Conservation (phyloP, 2,888 invertebrate genomes). For the Homarus gammarus region DNA sequence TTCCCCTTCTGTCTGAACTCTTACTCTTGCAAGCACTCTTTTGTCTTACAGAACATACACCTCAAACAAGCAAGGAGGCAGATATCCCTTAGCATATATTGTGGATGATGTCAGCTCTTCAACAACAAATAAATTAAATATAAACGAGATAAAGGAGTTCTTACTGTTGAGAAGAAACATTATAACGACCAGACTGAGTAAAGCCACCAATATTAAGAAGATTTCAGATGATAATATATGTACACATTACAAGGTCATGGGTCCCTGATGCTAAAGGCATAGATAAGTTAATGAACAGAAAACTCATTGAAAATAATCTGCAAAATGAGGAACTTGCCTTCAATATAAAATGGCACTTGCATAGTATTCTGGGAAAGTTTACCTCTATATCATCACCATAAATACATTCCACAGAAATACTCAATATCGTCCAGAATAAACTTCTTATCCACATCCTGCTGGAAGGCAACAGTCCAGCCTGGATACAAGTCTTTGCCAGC, state of each 20-base stretch:
- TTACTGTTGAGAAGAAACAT: neutral
- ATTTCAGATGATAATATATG: neutral
- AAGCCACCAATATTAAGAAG: neutral
- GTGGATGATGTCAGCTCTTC: neutral
- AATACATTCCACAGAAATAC: too few relatives aligned
- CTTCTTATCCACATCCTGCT: too few relatives aligned
- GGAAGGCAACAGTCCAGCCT: too few relatives aligned
- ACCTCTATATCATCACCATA: neutral
- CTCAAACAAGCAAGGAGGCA: too few relatives aligned
- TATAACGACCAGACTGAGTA: neutral
- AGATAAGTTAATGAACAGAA: neutral
- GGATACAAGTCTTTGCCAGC: too few relatives aligned
- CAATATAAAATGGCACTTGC: neutral
- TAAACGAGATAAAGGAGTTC: neutral
- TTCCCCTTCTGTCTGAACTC: too few relatives aligned
- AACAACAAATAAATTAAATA: neutral
- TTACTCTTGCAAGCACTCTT: too few relatives aligned
- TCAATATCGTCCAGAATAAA: too few relatives aligned
- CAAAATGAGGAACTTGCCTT: neutral
- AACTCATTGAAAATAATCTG: neutral
- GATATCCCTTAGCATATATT: too few relatives aligned
- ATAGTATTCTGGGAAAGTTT: neutral
- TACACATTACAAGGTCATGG: conserved; percentile 15
- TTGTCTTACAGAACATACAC: too few relatives aligned
- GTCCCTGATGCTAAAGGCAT: conserved; percentile 1